Percentiles rank a stretch among this genome's conserved stretches.
phyloP scores from a whole-genome alignment of 2,888 invertebrate species.

The Cantharis flavilabris region DNA sequence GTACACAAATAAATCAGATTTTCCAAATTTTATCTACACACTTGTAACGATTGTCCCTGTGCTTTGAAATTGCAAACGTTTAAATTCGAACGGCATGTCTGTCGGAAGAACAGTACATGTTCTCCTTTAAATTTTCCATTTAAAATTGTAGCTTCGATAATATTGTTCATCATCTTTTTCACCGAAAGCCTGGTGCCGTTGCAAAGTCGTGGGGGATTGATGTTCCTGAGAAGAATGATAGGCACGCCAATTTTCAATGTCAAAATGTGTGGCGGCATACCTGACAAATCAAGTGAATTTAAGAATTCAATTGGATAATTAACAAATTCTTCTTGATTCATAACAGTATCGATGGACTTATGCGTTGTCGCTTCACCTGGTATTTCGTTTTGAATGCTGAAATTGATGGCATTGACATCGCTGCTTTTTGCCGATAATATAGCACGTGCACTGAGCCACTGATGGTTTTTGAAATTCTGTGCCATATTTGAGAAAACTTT shows the following conservation, averaged over 20 bases:
- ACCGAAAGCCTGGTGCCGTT: too few relatives aligned
- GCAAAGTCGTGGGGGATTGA: too few relatives aligned
- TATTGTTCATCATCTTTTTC: too few relatives aligned
- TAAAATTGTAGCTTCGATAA: too few relatives aligned
- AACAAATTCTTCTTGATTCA: constrained; percentile 28
- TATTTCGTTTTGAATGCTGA: constrained; percentile 21
- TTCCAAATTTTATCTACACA: too few relatives aligned
- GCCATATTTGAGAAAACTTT: constrained; percentile 44
- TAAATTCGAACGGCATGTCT: too few relatives aligned
- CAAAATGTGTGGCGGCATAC: constrained; percentile 38
- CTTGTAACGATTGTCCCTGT: too few relatives aligned
- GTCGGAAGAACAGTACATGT: too few relatives aligned
- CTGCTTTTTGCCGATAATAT: constrained; percentile 47
- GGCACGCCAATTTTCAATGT: constrained; percentile 39
- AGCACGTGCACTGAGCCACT: constrained; percentile 37
- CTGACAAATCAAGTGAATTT: not conserved
- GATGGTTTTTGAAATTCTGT: constrained; percentile 37
- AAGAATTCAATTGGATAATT: constrained; percentile 37
- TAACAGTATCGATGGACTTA: constrained; percentile 34
- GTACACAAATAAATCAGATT: too few relatives aligned
- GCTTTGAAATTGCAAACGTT: too few relatives aligned
- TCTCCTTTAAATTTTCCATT: too few relatives aligned
- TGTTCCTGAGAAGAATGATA: constrained; percentile 34
- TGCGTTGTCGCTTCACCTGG: constrained; percentile 26
- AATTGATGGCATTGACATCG: constrained; percentile 37